phyloP scores from a whole-genome alignment of 2,113 vertebrate species.

The Tautogolabrus adspersus region DNA sequence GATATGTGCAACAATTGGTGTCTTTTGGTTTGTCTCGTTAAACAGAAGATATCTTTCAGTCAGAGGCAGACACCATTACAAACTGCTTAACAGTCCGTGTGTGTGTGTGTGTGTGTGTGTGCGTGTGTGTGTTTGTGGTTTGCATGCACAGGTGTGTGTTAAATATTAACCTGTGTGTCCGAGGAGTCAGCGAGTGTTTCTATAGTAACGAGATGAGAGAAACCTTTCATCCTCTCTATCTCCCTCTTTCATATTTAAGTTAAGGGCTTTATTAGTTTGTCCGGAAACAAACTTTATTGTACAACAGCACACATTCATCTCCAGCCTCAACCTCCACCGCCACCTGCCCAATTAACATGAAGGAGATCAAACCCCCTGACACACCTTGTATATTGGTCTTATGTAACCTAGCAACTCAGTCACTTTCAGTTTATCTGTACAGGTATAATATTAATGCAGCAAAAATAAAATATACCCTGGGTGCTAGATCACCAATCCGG shows the following conservation, averaged over 20 bases:
- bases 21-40: neutral
- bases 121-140: slow-evolving; percentile 15
- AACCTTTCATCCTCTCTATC: neutral
- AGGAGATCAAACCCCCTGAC: neutral
- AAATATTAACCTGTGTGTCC: slow-evolving; percentile 49
- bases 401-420: neutral
- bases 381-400: neutral
- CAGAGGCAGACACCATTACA: neutral
- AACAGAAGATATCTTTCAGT: neutral
- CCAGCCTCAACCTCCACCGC: neutral
- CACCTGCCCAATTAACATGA: neutral
- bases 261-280: slow-evolving; percentile 43
- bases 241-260: slow-evolving; percentile 23
- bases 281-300: slow-evolving; percentile 32
- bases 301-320: slow-evolving; percentile 4
- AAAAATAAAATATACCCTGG: too few species aligned
- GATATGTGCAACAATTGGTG: neutral
- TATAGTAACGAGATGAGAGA: slow-evolving; percentile 34
- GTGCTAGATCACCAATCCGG: too few species aligned
- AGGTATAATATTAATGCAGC: too few species aligned
- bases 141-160: slow-evolving; percentile 17
- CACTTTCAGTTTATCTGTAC: neutral
- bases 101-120: slow-evolving; percentile 18
- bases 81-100: slow-evolving; percentile 17
- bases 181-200: slow-evolving; percentile 24